Percentiles rank a stretch among this genome's conserved stretches.
These are phyloP conservation scores for Sphenodon punctatus DNA, from an alignment of 2,797 vertebrate species.

Conservation along the genomic window DNA sequence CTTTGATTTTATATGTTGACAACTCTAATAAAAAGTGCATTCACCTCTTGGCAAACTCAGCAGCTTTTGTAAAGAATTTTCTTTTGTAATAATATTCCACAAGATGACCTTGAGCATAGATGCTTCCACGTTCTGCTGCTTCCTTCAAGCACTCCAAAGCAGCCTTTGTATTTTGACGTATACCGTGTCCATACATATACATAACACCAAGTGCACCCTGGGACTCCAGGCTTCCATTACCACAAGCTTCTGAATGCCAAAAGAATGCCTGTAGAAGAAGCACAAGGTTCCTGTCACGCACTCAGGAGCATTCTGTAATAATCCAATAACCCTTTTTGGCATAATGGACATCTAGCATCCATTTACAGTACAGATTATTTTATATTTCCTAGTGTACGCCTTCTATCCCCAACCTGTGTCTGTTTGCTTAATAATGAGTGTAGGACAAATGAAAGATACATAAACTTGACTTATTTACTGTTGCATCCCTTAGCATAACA, in stretches of 20 bases:
- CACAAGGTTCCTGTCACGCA: not conserved
- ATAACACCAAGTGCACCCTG: conserved; percentile 82
- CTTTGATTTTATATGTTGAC: not conserved
- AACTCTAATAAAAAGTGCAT: conserved; percentile 3
- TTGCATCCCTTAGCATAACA: not conserved
- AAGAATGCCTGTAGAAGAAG: conserved; percentile 76
- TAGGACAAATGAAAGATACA: not conserved
- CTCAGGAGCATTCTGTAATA: not conserved
- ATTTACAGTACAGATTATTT: not conserved
- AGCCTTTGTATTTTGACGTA: conserved; percentile 55
- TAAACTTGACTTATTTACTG: not conserved
- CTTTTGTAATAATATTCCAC: conserved; percentile 79
- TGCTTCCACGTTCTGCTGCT: conserved; percentile 78
- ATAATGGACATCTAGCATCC: not conserved
- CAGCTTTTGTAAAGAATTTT: conserved; percentile 79
- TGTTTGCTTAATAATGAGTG: not conserved
- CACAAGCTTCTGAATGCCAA: conserved; percentile 85
- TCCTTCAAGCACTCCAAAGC: conserved; percentile 76
- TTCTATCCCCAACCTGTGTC: not conserved
- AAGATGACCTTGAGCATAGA: conserved; percentile 81
- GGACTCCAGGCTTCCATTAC: conserved; percentile 84
- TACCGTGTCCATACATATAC: conserved; percentile 80
- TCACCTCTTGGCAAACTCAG: conserved; percentile 77
- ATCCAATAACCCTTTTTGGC: not conserved
- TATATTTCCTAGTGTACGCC: not conserved